phyloP scores from a whole-genome alignment of 2,888 invertebrate species.

The Margaritifera margaritifera region DNA sequence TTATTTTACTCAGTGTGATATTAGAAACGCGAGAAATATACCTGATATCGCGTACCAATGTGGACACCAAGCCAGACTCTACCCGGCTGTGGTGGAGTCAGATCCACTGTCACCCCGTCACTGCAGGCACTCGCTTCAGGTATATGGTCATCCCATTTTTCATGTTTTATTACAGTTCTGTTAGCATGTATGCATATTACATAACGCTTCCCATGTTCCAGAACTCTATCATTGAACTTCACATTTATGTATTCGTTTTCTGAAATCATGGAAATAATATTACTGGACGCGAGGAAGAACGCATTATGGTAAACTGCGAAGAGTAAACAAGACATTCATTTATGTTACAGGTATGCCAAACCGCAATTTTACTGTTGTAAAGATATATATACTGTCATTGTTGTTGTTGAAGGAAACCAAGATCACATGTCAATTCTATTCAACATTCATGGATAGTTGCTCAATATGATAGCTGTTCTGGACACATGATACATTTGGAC shows the following conservation, averaged over 20 bases:
- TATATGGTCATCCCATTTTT: constrained; percentile 9
- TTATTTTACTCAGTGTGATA: too few species aligned
- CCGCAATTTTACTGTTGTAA: too few species aligned
- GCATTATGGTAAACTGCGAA: too few species aligned
- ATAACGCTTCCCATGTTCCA: constrained; percentile 18
- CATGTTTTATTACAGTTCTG: constrained; percentile 2
- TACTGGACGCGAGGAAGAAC: too few species aligned
- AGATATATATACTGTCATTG: too few species aligned
- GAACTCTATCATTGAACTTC: constrained; percentile 2
- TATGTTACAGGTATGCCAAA: too few species aligned
- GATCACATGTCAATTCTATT: too few species aligned
- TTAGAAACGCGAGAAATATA: background rate
- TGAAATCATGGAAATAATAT: constrained; percentile 2
- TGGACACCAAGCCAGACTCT: constrained; percentile 17
- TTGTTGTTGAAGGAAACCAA: too few species aligned
- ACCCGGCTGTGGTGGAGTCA: constrained; percentile 13
- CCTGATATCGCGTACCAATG: constrained; percentile 9
- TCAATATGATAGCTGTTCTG: too few species aligned
- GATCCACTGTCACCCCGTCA: constrained; percentile 18
- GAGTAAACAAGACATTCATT: too few species aligned
- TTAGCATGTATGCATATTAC: constrained; percentile 14
- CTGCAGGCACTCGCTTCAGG: constrained; percentile 13
- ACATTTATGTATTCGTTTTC: constrained; percentile 15
- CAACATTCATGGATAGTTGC: too few species aligned
- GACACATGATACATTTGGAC: too few species aligned